Base-by-base conservation (phyloP, 2,888 invertebrate genomes). In the Hirtodrosophila confusa region DNA sequence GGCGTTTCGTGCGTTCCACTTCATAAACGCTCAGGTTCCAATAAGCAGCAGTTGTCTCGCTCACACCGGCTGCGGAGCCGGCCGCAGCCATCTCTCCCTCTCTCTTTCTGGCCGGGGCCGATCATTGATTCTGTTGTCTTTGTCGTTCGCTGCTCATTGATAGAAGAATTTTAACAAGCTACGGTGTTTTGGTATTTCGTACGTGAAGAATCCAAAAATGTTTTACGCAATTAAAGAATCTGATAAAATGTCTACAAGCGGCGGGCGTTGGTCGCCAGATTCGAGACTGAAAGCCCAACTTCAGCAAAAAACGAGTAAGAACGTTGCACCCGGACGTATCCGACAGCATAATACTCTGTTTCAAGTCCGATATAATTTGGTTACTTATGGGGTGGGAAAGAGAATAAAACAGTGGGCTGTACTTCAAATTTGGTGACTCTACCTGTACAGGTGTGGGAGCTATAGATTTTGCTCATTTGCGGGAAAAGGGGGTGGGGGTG, bases 151-250 rank as follows among this genome's bases (percentile, higher is more conserved):
- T 84, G 76, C 80, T 70, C 86, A 82, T 75, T 88, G 84, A 88
- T 85, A 88, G 88, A 85, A 85, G 84, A 85, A 85, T 85, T 85
- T 85, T 85, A 85, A 85, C 84, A 85, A 85, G 84, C 88, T 85
- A 50, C 84, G 84, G 84, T 85, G 84, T 85, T 85, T 83, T 69
- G 88, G 84, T 88, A 85, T 85, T 85, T 85, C 84, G 88, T 88
- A 85, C 84, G 84, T 85, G 84, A 85, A 85, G 84, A 85, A 85
- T 85, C 88, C 84, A 87, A 85, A 84, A 85, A 85, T 88, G 84
- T 85, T 85, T 85, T 88, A 88, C 84, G 84, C 84, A 85, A 85
- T 85, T 88, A 85, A 85, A 87, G 84, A 85, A 85, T 85, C 84
- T 85, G 84, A 85, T 85, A 85, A 88, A 85, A 85, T 85, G 88